phyloP scores from a whole-genome alignment of 2,113 vertebrate species.

The Erinaceus europaeus region DNA sequence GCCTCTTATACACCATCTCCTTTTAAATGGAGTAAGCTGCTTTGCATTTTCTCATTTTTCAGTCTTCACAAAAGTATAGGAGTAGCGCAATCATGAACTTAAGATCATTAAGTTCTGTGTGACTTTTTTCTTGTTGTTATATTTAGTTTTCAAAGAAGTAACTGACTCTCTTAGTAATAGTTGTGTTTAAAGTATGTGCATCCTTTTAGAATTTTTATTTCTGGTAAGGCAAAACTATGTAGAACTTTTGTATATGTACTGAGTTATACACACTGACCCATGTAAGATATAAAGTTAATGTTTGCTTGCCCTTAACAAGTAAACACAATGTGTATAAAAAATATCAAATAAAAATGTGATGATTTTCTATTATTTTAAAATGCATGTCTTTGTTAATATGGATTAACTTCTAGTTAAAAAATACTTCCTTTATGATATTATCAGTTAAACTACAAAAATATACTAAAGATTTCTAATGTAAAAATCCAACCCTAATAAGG shows the following conservation, averaged over 20 bases:
- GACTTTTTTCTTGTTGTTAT: no score
- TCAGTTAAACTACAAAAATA: not conserved
- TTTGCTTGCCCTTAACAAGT: not conserved
- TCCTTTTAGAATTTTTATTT: not conserved
- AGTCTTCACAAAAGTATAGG: slow-evolving; percentile 19
- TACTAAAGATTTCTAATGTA: not conserved
- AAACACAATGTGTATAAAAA: not conserved
- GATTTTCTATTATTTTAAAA: not conserved
- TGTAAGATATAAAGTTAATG: not conserved
- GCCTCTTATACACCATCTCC: slow-evolving; percentile 46
- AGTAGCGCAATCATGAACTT: slow-evolving; percentile 22
- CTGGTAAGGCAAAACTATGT: not conserved
- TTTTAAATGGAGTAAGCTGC: slow-evolving; percentile 46
- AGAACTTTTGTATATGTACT: not conserved
- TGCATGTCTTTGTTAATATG: not conserved
- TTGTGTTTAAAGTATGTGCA: not conserved
- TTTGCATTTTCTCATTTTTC: slow-evolving; percentile 59
- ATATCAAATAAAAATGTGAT: not conserved
- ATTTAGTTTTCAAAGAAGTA: not conserved
- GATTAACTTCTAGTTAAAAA: not conserved
- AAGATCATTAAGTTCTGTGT: not conserved
- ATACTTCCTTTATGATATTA: not conserved
- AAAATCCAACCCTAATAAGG: not conserved
- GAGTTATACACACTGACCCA: not conserved
- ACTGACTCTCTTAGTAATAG: not conserved